Base-by-base conservation (phyloP, 2,888 invertebrate species). In the Chironomus tentans region DNA sequence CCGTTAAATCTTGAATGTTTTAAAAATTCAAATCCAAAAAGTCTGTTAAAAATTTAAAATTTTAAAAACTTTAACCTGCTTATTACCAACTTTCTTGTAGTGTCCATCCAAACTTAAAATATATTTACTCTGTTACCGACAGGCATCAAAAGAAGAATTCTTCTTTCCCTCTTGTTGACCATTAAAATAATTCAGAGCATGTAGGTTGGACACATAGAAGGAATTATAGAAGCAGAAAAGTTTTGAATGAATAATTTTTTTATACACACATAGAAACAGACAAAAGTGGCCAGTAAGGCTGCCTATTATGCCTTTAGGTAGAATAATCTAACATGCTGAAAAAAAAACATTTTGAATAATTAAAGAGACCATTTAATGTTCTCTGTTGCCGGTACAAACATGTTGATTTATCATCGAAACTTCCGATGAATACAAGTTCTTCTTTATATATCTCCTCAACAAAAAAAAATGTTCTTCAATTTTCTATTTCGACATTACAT, bases 321-420 rank as follows among this genome's bases (percentile, higher is more conserved):
- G 38, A 38, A 38, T 38, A 38, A 38, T 10, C 10, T 38, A 38
- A 38, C 38, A 38, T 38, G 10, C 1, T 10, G 10, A 38, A 38
- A 38, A 10, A 38, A 38, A 24, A 65, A 13, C 65, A 21, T 62
- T 22, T 18, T 72, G 38, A 62, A 72, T 72, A 72, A 72, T 72
- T 72, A 28, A 61, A 65, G 21, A 56, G 38, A 13, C 50, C 72
- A 38, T 62, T 65, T 46, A 61, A 38, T 46, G 62, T 56, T 24
- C 38, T 68, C 38, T 38, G 13, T 68, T 18, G n/a, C 46, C 62
- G 38, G 38, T 21, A 65, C 56, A 72, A 62, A 56, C 61, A 61
- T 72, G 72, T 61, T 72, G 72, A 72, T 72, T 72, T 72, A 72
- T 72, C 72, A 72, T 28, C 62, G 21, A 72, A 72, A 72, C 72